A percentile compares a stretch with the other conserved stretches of the same genome.
phyloP scores from a whole-genome alignment of 2,888 invertebrate genomes.

The Leuctra nigra region DNA sequence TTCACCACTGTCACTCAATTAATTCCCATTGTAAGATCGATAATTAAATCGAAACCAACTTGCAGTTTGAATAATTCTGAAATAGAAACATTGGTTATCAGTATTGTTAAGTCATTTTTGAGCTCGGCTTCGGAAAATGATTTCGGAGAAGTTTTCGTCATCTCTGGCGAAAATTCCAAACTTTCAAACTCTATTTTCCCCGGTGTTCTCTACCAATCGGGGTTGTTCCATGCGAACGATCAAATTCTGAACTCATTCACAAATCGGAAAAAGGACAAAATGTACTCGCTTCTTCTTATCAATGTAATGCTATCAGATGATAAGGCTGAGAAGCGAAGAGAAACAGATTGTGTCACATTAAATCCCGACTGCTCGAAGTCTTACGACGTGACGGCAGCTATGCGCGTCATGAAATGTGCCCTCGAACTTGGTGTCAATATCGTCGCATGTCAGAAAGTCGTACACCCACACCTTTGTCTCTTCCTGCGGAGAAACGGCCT shows the following conservation, averaged over 20 bases:
- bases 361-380: neutral
- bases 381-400: constrained; percentile 5
- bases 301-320: constrained; percentile 24
- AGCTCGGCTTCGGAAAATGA: constrained; percentile 13
- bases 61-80: constrained; percentile 18
- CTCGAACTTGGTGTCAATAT: constrained; percentile 20
- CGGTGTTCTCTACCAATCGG: constrained; percentile 22
- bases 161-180: constrained; percentile 3
- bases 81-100: constrained; percentile 9
- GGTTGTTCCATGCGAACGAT: neutral
- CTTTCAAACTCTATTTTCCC: constrained; percentile 3
- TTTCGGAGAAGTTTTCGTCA: constrained; percentile 22
- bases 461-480: constrained; percentile 15
- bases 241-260: neutral
- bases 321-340: neutral
- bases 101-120: constrained; percentile 23
- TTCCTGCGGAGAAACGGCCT: constrained; percentile 22
- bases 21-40: constrained; percentile 19
- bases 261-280: constrained; percentile 1
- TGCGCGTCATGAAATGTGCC: constrained; percentile 15
- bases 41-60: constrained; percentile 22
- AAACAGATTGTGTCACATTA: neutral
- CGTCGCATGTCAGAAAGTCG: constrained; percentile 26
- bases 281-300: constrained; percentile 15
- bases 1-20: constrained; percentile 23